These are phyloP conservation scores for Dryas iulia DNA, from an alignment of 1,140 invertebrate genomes.

Conservation along the genomic window DNA sequence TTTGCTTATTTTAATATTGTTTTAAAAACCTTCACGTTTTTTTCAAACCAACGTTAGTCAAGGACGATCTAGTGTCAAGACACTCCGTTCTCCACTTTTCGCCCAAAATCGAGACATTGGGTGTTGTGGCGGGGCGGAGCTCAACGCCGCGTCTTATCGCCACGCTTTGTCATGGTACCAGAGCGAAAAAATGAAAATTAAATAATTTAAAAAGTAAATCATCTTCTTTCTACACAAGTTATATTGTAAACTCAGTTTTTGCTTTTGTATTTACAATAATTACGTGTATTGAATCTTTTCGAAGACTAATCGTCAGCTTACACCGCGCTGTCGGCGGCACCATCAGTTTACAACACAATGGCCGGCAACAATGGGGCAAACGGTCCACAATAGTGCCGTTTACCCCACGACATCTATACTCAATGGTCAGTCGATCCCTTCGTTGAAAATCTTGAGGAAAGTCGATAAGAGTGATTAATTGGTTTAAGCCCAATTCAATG, in stretches of 20 bases:
- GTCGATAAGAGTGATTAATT: conserved; percentile 78
- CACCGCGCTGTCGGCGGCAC: conserved; percentile 45
- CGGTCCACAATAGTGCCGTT: conserved; percentile 55
- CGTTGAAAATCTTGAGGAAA: conserved; percentile 65
- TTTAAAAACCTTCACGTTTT: neutral
- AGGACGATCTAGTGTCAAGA: no score
- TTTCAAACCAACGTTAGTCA: no score
- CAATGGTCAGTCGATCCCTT: conserved; percentile 62
- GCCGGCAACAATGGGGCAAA: conserved; percentile 58
- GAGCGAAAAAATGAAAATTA: no score
- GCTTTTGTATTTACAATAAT: no score
- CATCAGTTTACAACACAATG: conserved; percentile 67
- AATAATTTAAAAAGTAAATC: no score
- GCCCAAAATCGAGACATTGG: no score
- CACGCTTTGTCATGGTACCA: no score
- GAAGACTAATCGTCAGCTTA: conserved; percentile 66
- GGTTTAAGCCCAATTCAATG: conserved; percentile 73
- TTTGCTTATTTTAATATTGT: conserved; percentile 11
- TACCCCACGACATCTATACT: conserved; percentile 58
- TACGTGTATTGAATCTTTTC: conserved; percentile 14
- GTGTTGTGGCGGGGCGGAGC: no score
- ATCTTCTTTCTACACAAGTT: no score
- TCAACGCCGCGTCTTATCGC: no score
- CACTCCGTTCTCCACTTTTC: no score
- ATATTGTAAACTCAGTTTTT: no score